phyloP scores from a whole-genome alignment of 2,797 vertebrate genomes.

The Bucorvus abyssinicus region DNA sequence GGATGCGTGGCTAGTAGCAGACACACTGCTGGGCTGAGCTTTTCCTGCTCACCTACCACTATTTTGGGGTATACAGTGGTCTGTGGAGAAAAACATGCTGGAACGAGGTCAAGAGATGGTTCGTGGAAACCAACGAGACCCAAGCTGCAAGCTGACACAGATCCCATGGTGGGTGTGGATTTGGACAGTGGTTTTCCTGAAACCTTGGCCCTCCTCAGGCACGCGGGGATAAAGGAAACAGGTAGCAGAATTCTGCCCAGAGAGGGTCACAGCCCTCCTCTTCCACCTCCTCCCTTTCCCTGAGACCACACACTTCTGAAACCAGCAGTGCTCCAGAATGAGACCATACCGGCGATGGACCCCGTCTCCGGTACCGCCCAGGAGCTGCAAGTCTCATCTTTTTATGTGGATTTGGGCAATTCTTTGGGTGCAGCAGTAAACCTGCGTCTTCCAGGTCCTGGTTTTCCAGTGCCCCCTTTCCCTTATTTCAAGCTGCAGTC shows the following conservation, averaged over 20 bases:
- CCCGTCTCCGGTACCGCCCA: neutral
- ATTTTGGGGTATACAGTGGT: neutral
- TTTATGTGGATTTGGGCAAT: neutral
- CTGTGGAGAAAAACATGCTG: neutral
- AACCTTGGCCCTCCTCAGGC: neutral
- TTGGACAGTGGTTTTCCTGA: neutral
- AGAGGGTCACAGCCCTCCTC: neutral
- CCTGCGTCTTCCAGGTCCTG: neutral
- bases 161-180: neutral
- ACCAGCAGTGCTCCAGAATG: neutral
- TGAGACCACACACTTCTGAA: neutral
- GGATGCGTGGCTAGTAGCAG: neutral
- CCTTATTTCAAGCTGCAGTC: neutral
- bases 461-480: neutral
- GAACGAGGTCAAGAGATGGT: neutral
- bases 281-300: neutral
- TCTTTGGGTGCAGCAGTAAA: neutral
- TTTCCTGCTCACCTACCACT: neutral
- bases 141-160: neutral
- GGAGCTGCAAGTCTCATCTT: neutral
- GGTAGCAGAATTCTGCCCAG: neutral
- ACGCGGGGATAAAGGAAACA: neutral
- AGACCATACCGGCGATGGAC: neutral
- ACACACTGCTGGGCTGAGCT: neutral
- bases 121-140: neutral